These are phyloP conservation scores for Nomada lathburiana DNA, from an alignment of 2,888 invertebrate species.

Conservation along the genomic window DNA sequence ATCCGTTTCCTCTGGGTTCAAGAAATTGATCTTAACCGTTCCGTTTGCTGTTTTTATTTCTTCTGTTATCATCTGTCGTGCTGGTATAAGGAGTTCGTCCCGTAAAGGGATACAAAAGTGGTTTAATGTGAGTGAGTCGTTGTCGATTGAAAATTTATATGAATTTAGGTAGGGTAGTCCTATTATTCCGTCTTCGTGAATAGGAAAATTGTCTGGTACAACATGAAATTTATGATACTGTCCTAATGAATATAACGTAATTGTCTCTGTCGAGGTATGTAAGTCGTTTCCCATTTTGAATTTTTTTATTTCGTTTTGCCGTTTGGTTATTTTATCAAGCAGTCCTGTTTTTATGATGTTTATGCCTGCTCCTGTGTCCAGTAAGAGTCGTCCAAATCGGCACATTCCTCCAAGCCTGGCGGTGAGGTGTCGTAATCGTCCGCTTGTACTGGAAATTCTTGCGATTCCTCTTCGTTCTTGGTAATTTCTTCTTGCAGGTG, in stretches of 20 bases:
- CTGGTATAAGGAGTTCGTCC: too few relatives aligned
- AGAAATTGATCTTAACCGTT: too few relatives aligned
- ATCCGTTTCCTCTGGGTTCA: too few relatives aligned
- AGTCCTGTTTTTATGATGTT: not conserved
- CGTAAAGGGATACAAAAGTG: too few relatives aligned
- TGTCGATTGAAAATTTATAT: not conserved
- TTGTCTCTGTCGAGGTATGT: too few relatives aligned
- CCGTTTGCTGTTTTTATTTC: too few relatives aligned
- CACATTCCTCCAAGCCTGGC: too few relatives aligned
- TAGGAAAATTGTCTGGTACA: conserved; percentile 14
- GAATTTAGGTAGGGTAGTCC: conserved; percentile 11
- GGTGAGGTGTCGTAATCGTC: not conserved
- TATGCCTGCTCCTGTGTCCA: conserved; percentile 3
- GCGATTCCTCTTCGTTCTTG: too few relatives aligned
- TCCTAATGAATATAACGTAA: not conserved
- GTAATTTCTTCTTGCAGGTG: too few relatives aligned
- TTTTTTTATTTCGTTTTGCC: not conserved
- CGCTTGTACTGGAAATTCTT: too few relatives aligned
- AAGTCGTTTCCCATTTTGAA: too few relatives aligned
- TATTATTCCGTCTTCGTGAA: conserved; percentile 22
- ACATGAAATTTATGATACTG: not conserved
- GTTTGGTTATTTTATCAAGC: not conserved
- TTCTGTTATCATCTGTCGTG: too few relatives aligned
- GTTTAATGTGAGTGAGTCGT: not conserved
- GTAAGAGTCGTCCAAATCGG: not conserved